Evolutionary conservation across 2,797 vertebrate genomes (phyloP), one percentile per base, ranked within the genome.

Genomic region (Tokudaia tokunoshimensis): DNA sequence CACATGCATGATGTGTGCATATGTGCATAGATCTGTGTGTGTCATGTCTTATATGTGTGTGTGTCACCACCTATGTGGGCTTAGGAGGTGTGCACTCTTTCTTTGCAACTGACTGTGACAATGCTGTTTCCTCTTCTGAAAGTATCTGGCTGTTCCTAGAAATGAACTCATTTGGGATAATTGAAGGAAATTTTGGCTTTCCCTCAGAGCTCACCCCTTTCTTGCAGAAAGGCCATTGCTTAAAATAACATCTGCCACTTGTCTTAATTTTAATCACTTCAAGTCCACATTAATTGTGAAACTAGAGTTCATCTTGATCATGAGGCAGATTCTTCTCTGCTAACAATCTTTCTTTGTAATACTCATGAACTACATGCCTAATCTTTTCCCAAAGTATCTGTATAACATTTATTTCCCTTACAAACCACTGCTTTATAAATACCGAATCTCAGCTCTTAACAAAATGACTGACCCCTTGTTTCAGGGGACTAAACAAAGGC

Each of bases 181-280:
- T 26, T 61, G 20, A 57, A 81, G 22, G 80, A 84, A 89, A 55
- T 89, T 91, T 94, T 89, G 57, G 20, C 13, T 24, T 76, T 89
- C 17, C 14, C 52, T 34, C 20, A 2, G 13, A 24, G 17, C 15
- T 52, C 24, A 22, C 61, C 80, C 6, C 17, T 94, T 81, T 92
- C 50, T 92, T 87, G 20, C 26, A 94, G 75, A 95, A 92, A 86
- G 75, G 44, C 31, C 61, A 59, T 67, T 82, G 34, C 29, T 72
- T 50, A 83, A 94, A 95, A 75, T 85, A 89, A 70, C 29, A n/a
- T 29, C 34, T 78, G 41, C 24, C 37, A 37, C 34, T n/a, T 59
- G 72, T 88, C 78, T 93, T 88, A 88, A 47, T 94, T 85, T 95
- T 63, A 96, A 67, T 50, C 52, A 76, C 88, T 34, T 92, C 80